phyloP scores from a whole-genome alignment of 2,113 vertebrate genomes.

The Phaethornis superciliosus region DNA sequence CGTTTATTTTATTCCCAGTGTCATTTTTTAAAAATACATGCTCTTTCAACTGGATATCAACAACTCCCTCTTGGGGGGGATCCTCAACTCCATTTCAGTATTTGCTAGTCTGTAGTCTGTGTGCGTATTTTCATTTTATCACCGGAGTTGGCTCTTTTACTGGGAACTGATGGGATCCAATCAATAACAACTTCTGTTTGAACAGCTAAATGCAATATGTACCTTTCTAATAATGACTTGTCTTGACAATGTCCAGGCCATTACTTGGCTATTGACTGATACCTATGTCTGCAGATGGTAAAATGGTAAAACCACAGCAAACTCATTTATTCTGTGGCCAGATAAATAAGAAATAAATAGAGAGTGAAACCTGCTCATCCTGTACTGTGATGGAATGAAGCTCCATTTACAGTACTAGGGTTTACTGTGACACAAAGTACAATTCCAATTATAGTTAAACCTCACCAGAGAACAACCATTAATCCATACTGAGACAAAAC shows the following conservation, averaged over 20 bases:
- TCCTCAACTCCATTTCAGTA: neutral
- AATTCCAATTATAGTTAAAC: conserved; percentile 1
- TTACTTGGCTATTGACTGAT: conserved; percentile 58
- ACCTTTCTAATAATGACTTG: conserved; percentile 64
- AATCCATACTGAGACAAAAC: neutral
- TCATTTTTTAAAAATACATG: neutral
- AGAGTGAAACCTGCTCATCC: neutral
- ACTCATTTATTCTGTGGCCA: conserved; percentile 46
- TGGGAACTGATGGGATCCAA: conserved; percentile 39
- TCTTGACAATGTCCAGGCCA: conserved; percentile 51
- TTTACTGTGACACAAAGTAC: neutral
- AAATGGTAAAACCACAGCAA: conserved; percentile 57
- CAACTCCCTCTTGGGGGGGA: neutral
- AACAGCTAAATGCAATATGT: conserved; percentile 62
- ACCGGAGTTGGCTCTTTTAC: conserved; percentile 28
- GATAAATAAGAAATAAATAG: conserved; percentile 26
- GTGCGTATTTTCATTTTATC: neutral
- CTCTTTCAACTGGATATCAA: neutral
- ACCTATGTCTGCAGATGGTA: conserved; percentile 44
- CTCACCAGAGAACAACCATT: neutral
- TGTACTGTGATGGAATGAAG: neutral
- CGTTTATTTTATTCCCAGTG: neutral
- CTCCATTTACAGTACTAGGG: neutral
- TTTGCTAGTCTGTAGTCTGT: conserved; percentile 6
- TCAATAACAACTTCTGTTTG: conserved; percentile 55